A percentile compares a stretch with the other conserved stretches of the same genome.
Evolutionary conservation across 1,140 invertebrate species (phyloP).

Genomic region (Hypothenemus hampei): DNA sequence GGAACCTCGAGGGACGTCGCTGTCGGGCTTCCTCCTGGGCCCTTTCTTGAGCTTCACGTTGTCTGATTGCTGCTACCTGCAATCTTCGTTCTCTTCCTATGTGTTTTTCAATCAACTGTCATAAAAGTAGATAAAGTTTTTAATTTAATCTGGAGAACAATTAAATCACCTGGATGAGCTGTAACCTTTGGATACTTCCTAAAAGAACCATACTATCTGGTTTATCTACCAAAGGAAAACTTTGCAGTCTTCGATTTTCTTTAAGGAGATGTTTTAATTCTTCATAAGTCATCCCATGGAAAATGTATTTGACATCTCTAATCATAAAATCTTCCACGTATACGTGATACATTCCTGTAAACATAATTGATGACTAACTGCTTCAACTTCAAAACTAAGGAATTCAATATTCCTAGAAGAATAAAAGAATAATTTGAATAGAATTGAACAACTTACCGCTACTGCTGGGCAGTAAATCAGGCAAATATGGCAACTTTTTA

Average conservation of each 20-base stretch:
- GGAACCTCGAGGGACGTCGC: conserved; percentile 64
- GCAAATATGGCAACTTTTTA: conserved; percentile 95
- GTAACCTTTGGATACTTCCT: conserved; percentile 86
- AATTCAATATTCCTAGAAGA: too few relatives aligned
- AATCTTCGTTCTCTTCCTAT: conserved; percentile 79
- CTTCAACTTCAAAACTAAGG: too few relatives aligned
- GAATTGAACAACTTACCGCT: conserved; percentile 50
- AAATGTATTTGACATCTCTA: conserved; percentile 84
- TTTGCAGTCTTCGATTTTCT: conserved; percentile 59
- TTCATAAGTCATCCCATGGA: conserved; percentile 85
- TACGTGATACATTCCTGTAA: conserved; percentile 73
- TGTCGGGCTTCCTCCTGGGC: conserved; percentile 52
- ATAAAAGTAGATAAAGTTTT: background rate
- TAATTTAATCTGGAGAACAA: background rate
- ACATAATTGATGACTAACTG: background rate
- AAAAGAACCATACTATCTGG: conserved; percentile 89
- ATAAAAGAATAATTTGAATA: background rate
- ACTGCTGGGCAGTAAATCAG: conserved; percentile 77
- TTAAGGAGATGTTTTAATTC: conserved; percentile 78
- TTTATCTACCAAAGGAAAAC: conserved; percentile 87
- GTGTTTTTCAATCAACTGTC: conserved; percentile 74
- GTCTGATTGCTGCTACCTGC: conserved; percentile 63
- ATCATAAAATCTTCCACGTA: conserved; percentile 97
- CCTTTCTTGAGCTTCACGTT: conserved; percentile 58
- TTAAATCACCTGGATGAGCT: conserved; percentile 68